phyloP scores from a whole-genome alignment of 2,113 vertebrate genomes.

The human (Homo sapiens) region DNA sequence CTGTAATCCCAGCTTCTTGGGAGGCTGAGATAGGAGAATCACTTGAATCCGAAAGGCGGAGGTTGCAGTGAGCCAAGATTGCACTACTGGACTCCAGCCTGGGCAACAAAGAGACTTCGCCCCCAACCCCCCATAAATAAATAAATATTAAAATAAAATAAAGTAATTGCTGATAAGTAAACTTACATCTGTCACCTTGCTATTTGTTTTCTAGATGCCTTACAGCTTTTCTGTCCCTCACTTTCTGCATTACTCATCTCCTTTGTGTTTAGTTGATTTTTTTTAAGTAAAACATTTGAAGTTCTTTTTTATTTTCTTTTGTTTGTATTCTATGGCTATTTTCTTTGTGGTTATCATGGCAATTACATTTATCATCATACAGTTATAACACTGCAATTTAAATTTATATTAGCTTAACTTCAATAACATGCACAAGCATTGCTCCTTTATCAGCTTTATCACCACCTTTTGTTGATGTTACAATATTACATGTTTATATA shows the following conservation, averaged over 20 bases:
- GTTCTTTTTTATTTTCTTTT: not conserved
- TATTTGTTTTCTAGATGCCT: not conserved
- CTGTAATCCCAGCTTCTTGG: too few species aligned
- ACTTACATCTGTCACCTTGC: not conserved
- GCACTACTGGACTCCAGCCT: too few species aligned
- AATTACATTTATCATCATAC: not conserved
- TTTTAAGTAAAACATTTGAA: not conserved
- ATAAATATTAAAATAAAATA: not conserved
- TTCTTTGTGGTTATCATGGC: not conserved
- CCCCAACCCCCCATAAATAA: too few species aligned
- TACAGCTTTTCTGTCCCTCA: not conserved
- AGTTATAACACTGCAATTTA: not conserved
- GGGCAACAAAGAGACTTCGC: too few species aligned
- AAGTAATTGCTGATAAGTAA: not conserved
- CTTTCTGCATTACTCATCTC: not conserved
- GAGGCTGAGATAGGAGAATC: too few species aligned
- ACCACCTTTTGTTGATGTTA: not conserved
- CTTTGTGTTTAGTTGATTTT: not conserved
- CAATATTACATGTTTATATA: not conserved
- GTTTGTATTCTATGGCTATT: not conserved
- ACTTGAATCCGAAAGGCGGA: too few species aligned
- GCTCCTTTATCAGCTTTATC: not conserved
- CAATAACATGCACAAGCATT: not conserved
- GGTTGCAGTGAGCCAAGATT: too few species aligned
- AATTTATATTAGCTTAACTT: not conserved